phyloP scores from a whole-genome alignment of 2,113 vertebrate species.

The Myiozetetes cayanensis region DNA sequence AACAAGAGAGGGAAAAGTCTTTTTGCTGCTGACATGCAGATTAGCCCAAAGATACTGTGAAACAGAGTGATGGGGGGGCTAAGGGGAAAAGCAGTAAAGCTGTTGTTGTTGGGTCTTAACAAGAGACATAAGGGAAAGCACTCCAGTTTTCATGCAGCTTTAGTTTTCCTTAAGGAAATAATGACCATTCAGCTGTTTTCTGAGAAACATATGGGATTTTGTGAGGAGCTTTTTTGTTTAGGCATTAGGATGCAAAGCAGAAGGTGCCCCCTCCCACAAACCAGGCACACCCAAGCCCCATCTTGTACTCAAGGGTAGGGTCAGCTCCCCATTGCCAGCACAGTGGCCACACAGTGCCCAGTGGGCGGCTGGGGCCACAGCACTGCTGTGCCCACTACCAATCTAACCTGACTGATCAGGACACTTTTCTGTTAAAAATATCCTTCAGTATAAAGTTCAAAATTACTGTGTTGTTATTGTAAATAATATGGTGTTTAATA shows the following conservation, averaged over 20 bases:
- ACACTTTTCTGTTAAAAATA: not conserved
- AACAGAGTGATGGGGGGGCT: no score
- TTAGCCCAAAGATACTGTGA: not conserved
- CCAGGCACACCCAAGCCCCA: fast-evolving
- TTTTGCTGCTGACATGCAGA: not conserved
- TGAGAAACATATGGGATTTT: fast-evolving
- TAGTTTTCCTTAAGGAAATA: not conserved
- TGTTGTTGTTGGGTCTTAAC: not conserved
- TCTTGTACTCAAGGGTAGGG: not conserved
- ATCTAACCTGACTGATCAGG: not conserved
- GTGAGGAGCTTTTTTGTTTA: no score
- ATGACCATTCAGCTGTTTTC: not conserved
- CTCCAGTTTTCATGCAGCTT: not conserved
- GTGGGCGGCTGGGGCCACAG: fast-evolving
- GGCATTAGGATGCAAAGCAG: fast-evolving
- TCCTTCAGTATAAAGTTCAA: not conserved
- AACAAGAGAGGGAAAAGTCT: not conserved
- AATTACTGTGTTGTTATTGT: not conserved
- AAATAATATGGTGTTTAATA: not conserved
- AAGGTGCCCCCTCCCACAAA: fast-evolving
- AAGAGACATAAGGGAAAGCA: not conserved
- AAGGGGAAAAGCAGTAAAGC: not conserved
- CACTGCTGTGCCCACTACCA: not conserved
- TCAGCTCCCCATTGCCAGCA: not conserved
- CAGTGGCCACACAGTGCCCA: not conserved